Evolutionary conservation across 1,140 invertebrate genomes (phyloP).

Genomic region (Calycopis cecrops): DNA sequence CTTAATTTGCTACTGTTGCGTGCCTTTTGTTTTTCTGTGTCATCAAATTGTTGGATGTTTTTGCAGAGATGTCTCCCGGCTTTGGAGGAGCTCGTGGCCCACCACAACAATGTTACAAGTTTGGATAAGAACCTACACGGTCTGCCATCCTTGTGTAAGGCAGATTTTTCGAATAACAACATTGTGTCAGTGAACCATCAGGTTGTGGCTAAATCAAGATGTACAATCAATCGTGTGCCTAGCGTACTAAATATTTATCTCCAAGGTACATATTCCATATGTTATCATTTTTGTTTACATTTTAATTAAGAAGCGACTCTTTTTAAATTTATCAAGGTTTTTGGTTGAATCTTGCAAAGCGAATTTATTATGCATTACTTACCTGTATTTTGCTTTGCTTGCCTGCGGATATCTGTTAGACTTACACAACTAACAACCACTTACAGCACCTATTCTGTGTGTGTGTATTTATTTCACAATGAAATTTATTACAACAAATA

Average conservation of each 20-base stretch:
- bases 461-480: too few relatives aligned
- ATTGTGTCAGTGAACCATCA: constrained; percentile 82
- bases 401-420: too few relatives aligned
- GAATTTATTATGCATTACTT: too few relatives aligned
- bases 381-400: too few relatives aligned
- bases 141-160: constrained; percentile 84
- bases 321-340: not conserved
- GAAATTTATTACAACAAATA: too few relatives aligned
- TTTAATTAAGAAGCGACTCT: not conserved
- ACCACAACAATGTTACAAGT: constrained; percentile 82
- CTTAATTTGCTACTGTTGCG: constrained; percentile 1
- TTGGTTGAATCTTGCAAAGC: too few relatives aligned
- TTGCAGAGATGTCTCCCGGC: constrained; percentile 84
- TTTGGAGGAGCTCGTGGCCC: constrained; percentile 83
- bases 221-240: constrained; percentile 83
- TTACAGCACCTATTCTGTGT: too few relatives aligned
- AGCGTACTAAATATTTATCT: constrained; percentile 86
- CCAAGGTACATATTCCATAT: constrained; percentile 75
- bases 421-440: too few relatives aligned
- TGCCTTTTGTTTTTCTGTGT: not conserved
- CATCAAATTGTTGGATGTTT: constrained; percentile 29
- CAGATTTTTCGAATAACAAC: constrained; percentile 84
- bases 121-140: constrained; percentile 87
- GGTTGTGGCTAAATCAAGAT: constrained; percentile 85
- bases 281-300: not conserved